Conservation (phyloP, 2,888 invertebrate genomes). For the Drosophila lacicola region DNA sequence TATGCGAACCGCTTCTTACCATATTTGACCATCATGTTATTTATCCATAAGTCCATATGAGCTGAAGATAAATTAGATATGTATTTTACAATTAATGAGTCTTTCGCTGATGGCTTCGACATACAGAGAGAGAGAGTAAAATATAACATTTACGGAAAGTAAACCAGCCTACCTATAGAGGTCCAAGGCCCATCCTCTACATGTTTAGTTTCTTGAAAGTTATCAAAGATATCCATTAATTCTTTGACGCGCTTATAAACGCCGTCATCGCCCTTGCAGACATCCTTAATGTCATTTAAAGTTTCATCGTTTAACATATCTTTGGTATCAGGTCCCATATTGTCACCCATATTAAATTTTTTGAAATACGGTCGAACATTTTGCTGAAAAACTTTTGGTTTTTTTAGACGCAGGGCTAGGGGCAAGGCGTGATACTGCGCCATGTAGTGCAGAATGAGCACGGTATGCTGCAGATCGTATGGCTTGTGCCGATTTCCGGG, state of each 20-base stretch:
- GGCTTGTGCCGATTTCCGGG: conserved; percentile 86
- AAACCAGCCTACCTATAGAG: conserved; percentile 83
- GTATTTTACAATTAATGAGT: neutral
- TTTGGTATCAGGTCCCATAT: conserved; percentile 47
- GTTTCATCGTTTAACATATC: conserved; percentile 54
- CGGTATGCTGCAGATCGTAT: conserved; percentile 86
- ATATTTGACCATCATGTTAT: conserved; percentile 87
- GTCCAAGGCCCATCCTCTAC: conserved; percentile 85
- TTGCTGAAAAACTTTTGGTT: conserved; percentile 85
- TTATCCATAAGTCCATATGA: conserved; percentile 88
- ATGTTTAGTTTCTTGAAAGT: conserved; percentile 57
- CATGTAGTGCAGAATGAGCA: conserved; percentile 85
- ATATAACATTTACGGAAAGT: neutral
- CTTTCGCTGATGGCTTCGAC: neutral
- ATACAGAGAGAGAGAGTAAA: neutral
- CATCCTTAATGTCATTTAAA: conserved; percentile 52
- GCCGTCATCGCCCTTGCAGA: conserved; percentile 55
- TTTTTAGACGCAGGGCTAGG: conserved; percentile 86
- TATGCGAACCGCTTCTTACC: conserved; percentile 66
- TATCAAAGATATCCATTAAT: conserved; percentile 57
- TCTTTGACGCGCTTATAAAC: conserved; percentile 58
- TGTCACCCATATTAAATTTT: conserved; percentile 69
- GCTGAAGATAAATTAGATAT: conserved; percentile 10
- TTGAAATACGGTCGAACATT: conserved; percentile 84
- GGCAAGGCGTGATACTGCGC: conserved; percentile 87